A percentile compares a stretch with the other conserved stretches of the same genome.
These are phyloP conservation scores for Hemicentrotus pulcherrimus DNA, from an alignment of 35 echinoderm and acorn worm genomes.

Conservation along the genomic window DNA sequence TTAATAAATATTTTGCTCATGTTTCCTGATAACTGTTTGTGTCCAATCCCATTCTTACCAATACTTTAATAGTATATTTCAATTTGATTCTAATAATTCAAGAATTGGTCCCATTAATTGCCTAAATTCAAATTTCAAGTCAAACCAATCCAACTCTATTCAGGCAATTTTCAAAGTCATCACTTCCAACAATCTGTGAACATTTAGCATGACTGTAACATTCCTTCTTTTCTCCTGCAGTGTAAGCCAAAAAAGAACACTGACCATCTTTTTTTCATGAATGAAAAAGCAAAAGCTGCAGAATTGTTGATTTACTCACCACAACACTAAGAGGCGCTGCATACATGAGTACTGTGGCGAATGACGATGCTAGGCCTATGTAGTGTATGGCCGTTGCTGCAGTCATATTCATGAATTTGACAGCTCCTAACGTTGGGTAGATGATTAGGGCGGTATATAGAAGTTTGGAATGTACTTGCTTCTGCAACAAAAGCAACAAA, in stretches of 20 bases:
- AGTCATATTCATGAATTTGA: conserved; percentile 50
- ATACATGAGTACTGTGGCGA: conserved; percentile 51
- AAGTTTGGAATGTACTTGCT: conserved; percentile 41
- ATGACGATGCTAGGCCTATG: conserved; percentile 37
- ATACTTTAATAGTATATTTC: no score
- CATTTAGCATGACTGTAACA: not conserved
- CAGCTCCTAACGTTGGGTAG: conserved; percentile 46
- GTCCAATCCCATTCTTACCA: no score
- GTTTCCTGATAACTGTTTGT: no score
- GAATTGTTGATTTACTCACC: conserved; percentile 63
- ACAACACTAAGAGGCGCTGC: conserved; percentile 52
- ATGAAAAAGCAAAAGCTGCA: no score
- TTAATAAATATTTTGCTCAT: no score
- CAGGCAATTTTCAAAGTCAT: not conserved
- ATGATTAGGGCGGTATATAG: conserved; percentile 45
- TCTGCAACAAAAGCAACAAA: not conserved
- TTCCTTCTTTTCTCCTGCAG: no score
- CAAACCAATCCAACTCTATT: not conserved
- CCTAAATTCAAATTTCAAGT: no score
- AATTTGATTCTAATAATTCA: no score
- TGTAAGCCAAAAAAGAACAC: no score
- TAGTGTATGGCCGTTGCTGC: conserved; percentile 28
- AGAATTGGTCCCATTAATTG: no score
- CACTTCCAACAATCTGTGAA: not conserved
- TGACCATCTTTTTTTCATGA: no score